A percentile compares a stretch with the other conserved stretches of the same genome.
Conservation (phyloP, 2,888 invertebrate genomes). For the Noctua comes region DNA sequence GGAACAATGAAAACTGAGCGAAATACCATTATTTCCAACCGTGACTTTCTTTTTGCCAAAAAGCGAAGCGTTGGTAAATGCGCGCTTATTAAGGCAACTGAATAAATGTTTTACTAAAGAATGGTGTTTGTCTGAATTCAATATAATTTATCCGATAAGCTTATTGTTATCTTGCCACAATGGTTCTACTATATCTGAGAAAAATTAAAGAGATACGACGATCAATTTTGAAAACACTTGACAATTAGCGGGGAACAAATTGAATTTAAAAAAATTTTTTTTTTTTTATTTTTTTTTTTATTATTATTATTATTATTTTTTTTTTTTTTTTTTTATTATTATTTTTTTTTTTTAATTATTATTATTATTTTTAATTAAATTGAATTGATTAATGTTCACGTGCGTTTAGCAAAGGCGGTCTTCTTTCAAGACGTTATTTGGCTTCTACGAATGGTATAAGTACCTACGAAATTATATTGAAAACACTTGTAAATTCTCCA, state of each 20-base stretch:
- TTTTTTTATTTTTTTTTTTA: too few relatives aligned
- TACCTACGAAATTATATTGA: constrained; percentile 21
- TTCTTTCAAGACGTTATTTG: background rate
- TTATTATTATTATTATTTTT: too few relatives aligned
- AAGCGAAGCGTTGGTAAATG: constrained; percentile 20
- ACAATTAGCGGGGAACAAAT: constrained; percentile 19
- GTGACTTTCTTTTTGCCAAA: constrained; percentile 24
- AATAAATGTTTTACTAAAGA: constrained; percentile 13
- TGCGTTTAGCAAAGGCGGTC: too few relatives aligned
- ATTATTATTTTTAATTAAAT: too few relatives aligned
- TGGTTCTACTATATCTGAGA: constrained; percentile 2
- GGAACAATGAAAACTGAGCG: constrained; percentile 30
- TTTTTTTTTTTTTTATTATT: too few relatives aligned
- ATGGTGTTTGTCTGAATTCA: background rate
- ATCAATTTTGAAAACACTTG: constrained; percentile 30
- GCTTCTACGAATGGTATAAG: background rate
- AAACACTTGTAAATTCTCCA: constrained; percentile 26
- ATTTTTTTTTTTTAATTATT: too few relatives aligned
- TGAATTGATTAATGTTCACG: too few relatives aligned
- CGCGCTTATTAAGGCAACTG: background rate
- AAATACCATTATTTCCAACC: constrained; percentile 21
- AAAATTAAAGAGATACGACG: constrained; percentile 22
- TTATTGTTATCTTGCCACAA: constrained; percentile 17
- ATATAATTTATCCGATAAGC: background rate
- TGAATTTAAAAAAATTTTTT: too few relatives aligned